Percentiles rank a stretch among this genome's conserved stretches.
Conservation (phyloP, 2,797 vertebrate species). For the Pseudotriccus pelzelni region DNA sequence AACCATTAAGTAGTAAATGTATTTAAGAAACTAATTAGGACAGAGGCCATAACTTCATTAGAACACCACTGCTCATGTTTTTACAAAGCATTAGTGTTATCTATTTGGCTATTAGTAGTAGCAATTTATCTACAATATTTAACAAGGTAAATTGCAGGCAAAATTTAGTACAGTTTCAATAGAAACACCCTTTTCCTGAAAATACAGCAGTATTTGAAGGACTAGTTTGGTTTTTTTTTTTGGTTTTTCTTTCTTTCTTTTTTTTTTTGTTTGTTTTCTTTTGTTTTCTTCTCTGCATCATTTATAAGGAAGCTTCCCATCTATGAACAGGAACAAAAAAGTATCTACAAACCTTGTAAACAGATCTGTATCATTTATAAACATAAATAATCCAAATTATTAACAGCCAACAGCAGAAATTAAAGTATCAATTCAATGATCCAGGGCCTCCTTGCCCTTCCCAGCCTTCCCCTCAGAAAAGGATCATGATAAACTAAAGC, state of each 20-base stretch:
- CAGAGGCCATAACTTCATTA: slow-evolving; percentile 90
- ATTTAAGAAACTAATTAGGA: slow-evolving; percentile 93
- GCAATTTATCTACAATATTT: slow-evolving; percentile 99
- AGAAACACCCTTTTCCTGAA: slow-evolving; percentile 99
- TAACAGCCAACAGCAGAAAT: slow-evolving; percentile 99
- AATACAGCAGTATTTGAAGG: slow-evolving; percentile 99
- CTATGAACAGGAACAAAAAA: slow-evolving; percentile 96
- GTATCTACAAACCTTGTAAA: slow-evolving; percentile 99
- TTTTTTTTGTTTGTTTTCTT: not conserved
- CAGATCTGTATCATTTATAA: slow-evolving; percentile 99
- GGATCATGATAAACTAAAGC: slow-evolving; percentile 84
- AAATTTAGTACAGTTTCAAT: slow-evolving; percentile 99
- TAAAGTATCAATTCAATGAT: slow-evolving; percentile 88
- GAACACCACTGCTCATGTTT: slow-evolving; percentile 87
- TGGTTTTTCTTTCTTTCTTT: no score
- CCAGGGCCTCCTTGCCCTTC: slow-evolving; percentile 80
- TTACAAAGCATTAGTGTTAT: slow-evolving; percentile 97
- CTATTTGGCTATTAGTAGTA: slow-evolving; percentile 98
- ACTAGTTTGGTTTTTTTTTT: slow-evolving; percentile 84
- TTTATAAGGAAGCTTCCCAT: slow-evolving; percentile 98
- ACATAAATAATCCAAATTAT: slow-evolving; percentile 99
- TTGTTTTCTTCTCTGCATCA: slow-evolving; percentile 83
- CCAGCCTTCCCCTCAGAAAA: slow-evolving; percentile 80
- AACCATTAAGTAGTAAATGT: slow-evolving; percentile 94
- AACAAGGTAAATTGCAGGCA: slow-evolving; percentile 99